These are phyloP conservation scores for Mylabris phalerata DNA, from an alignment of 1,140 invertebrate species.

Conservation along the genomic window DNA sequence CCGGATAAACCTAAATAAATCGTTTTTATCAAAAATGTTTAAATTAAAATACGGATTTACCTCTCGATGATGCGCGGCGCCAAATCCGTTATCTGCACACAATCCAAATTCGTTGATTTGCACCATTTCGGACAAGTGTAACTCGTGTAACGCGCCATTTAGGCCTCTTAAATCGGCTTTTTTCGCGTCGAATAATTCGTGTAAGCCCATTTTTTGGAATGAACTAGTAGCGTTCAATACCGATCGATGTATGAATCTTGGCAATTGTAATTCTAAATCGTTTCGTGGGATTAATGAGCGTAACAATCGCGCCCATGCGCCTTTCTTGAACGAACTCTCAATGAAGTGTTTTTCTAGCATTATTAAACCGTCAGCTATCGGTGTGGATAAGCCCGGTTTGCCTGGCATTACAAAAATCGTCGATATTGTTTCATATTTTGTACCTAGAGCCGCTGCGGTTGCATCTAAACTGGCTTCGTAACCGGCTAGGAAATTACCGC, in stretches of 20 bases:
- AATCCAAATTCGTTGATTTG: conserved; percentile 71
- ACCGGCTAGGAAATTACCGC: conserved; percentile 66
- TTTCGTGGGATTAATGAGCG: conserved; percentile 62
- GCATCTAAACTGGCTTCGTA: conserved; percentile 76
- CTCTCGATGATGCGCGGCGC: conserved; percentile 67
- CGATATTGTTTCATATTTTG: conserved; percentile 61
- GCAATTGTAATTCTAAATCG: conserved; percentile 71
- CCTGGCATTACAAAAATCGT: conserved; percentile 70
- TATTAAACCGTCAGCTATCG: conserved; percentile 63
- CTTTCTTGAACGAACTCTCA: conserved; percentile 56
- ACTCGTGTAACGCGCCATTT: conserved; percentile 64
- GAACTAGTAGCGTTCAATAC: conserved; percentile 70
- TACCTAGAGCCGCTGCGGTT: conserved; percentile 67
- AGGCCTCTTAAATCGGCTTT: conserved; percentile 72
- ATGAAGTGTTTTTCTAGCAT: conserved; percentile 62
- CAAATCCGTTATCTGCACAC: conserved; percentile 66
- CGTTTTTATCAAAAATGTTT: not conserved
- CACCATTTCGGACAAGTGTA: conserved; percentile 72
- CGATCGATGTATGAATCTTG: conserved; percentile 73
- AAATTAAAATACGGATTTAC: conserved; percentile 62
- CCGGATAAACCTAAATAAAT: conserved; percentile 28
- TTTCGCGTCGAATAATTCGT: conserved; percentile 63
- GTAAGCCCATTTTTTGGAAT: conserved; percentile 69
- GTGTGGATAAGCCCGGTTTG: conserved; percentile 51
- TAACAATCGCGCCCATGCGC: conserved; percentile 66